A percentile compares a stretch with the other conserved stretches of the same genome.
phyloP scores from a whole-genome alignment of 2,797 vertebrate species.

The Lepus oiostolus region DNA sequence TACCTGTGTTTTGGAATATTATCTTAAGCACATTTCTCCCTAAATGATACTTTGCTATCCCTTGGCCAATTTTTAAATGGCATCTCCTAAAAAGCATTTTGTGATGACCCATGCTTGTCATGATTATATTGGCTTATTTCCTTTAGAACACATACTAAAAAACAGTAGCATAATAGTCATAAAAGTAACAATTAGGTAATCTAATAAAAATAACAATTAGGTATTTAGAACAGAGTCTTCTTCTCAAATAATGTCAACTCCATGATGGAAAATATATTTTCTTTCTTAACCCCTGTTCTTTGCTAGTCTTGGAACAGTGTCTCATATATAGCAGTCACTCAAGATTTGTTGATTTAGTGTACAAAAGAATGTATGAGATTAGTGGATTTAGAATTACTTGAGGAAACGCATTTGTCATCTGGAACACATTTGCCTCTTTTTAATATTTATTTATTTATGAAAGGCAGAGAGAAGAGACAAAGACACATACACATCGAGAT shows the following conservation, averaged over 20 bases:
- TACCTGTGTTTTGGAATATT: neutral
- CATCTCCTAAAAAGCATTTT: neutral
- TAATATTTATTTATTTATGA: too few species aligned
- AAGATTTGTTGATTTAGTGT: neutral
- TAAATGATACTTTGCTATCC: neutral
- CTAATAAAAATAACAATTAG: neutral
- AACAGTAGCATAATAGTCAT: neutral
- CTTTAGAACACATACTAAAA: neutral
- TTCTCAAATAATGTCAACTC: neutral
- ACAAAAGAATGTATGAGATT: neutral
- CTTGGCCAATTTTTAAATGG: neutral
- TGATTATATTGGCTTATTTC: constrained; percentile 4
- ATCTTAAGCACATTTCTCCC: neutral
- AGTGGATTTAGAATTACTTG: neutral
- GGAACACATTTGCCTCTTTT: too few species aligned
- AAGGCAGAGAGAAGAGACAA: too few species aligned
- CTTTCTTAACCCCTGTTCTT: neutral
- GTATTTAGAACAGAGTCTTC: neutral
- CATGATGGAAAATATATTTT: neutral
- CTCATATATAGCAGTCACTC: neutral
- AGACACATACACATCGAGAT: too few species aligned
- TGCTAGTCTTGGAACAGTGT: neutral
- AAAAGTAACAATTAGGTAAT: neutral
- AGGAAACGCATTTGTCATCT: neutral
- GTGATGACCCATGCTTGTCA: neutral